Evolutionary conservation across 1,140 invertebrate species (phyloP).

Genomic region (Eciton burchellii): DNA sequence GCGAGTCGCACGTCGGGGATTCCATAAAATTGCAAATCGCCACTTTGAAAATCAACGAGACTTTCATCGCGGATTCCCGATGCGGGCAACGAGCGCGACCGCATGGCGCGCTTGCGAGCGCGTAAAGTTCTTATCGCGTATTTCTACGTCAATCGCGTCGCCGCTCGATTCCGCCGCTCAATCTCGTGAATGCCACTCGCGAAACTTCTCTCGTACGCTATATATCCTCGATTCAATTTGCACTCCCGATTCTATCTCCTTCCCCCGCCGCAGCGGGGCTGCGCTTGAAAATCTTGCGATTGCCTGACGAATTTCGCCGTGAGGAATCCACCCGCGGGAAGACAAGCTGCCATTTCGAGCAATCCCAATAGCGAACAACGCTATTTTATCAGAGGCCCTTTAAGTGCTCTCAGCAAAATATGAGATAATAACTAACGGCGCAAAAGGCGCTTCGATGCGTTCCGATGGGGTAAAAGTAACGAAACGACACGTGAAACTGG

Average conservation of each 20-base stretch:
- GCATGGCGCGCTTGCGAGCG: no score
- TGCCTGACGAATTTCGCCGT: conserved; percentile 32
- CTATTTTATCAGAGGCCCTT: conserved; percentile 1
- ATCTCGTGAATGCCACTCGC: conserved; percentile 11
- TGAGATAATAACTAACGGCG: conserved; percentile 29
- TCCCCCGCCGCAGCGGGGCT: neutral
- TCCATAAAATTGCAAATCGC: conserved; percentile 5
- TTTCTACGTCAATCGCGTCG: conserved; percentile 13
- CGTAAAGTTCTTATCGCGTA: neutral
- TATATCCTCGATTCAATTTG: conserved; percentile 53
- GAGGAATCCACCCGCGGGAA: conserved; percentile 28
- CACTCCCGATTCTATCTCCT: neutral
- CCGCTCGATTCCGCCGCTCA: conserved; percentile 21
- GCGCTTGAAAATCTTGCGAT: neutral
- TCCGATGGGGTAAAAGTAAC: neutral
- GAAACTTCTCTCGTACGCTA: conserved; percentile 28
- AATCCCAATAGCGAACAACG: conserved; percentile 41
- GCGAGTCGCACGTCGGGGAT: neutral
- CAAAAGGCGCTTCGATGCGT: neutral
- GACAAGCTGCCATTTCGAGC: conserved; percentile 38
- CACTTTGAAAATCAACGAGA: neutral
- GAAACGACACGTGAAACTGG: neutral
- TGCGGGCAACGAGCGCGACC: neutral
- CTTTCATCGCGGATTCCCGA: neutral
- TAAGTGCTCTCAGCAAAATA: neutral